Conservation (phyloP, 1,140 invertebrate genomes). For the Calosoma granatense region DNA sequence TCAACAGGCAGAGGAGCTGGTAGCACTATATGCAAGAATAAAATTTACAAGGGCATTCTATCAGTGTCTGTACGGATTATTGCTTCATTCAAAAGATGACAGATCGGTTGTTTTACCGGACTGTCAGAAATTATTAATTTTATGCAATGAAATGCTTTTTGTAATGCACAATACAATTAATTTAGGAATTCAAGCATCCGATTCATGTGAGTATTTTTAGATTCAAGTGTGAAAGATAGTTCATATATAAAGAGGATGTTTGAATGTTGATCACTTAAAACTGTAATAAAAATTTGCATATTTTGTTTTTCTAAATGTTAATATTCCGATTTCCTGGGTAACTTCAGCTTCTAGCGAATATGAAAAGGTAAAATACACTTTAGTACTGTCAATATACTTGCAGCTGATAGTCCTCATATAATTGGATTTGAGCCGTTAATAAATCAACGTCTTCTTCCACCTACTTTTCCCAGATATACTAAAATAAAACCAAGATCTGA, state of each 20-base stretch:
- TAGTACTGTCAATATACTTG: too few species aligned
- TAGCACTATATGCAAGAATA: constrained; percentile 68
- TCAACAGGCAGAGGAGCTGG: constrained; percentile 43
- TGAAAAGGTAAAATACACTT: too few species aligned
- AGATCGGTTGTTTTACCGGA: constrained; percentile 43
- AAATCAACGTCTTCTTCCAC: constrained; percentile 88
- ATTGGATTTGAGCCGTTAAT: constrained; percentile 93
- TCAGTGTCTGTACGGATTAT: constrained; percentile 56
- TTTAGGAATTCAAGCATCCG: constrained; percentile 63
- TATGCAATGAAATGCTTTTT: constrained; percentile 64
- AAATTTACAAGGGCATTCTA: constrained; percentile 79
- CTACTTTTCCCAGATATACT: constrained; percentile 95
- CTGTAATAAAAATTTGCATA: too few species aligned
- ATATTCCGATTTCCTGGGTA: too few species aligned
- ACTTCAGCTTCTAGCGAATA: too few species aligned
- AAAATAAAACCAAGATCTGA: constrained; percentile 79
- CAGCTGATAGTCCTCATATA: constrained; percentile 26
- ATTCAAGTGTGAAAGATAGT: too few species aligned
- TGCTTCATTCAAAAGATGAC: constrained; percentile 51
- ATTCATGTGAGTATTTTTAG: constrained; percentile 45
- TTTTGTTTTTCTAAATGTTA: too few species aligned
- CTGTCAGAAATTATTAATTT: constrained; percentile 55
- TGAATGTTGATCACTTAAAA: too few species aligned
- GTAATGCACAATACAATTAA: constrained; percentile 66
- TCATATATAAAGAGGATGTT: too few species aligned